Conservation (phyloP, 2,797 vertebrate genomes). For the Myioborus melanocephalus region DNA sequence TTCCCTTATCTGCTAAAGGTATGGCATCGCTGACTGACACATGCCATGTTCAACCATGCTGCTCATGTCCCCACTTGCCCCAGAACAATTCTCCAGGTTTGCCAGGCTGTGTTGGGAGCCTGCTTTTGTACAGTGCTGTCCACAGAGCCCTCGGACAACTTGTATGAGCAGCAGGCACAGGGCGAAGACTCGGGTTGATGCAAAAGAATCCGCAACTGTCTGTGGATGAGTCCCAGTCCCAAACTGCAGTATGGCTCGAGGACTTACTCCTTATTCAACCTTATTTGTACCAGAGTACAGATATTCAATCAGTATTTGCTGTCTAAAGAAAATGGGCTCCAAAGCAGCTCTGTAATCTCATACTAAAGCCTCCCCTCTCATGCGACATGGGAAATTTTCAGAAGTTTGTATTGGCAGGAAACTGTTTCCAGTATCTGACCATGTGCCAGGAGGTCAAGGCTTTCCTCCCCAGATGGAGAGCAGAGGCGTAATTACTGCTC, state of each 20-base stretch:
- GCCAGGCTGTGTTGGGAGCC: background rate
- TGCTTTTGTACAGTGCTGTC: background rate
- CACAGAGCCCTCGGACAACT: background rate
- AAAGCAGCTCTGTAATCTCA: background rate
- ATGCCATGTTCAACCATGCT: background rate
- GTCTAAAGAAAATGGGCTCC: background rate
- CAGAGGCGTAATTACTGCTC: background rate
- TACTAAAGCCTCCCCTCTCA: background rate
- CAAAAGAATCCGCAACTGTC: background rate
- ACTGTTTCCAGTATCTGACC: background rate
- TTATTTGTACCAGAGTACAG: background rate
- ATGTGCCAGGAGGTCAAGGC: conserved; percentile 20
- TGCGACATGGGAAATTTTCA: background rate
- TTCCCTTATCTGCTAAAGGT: background rate
- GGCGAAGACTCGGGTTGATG: background rate
- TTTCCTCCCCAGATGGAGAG: background rate
- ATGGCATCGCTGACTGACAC: background rate
- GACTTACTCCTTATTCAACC: background rate
- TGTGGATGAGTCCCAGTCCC: background rate
- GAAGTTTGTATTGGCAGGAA: conserved; percentile 27
- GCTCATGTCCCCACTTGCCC: background rate
- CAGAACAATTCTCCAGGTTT: background rate
- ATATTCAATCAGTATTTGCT: background rate
- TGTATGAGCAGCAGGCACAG: background rate
- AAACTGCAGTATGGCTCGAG: background rate